Evolutionary conservation across 2,888 invertebrate genomes (phyloP).

Genomic region (Ochlodes sylvanus): DNA sequence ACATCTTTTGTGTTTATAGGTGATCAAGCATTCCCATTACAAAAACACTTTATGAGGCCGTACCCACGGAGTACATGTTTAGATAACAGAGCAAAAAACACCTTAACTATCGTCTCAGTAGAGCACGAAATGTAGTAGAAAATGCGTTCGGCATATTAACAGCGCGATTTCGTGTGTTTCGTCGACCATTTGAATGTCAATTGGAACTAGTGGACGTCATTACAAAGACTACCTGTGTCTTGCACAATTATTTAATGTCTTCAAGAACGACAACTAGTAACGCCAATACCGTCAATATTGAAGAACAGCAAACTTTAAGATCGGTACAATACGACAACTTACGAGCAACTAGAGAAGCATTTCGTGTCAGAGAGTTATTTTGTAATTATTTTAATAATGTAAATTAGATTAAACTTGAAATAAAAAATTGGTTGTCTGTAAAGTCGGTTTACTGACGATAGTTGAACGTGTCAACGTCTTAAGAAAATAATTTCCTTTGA

Average conservation of each 20-base stretch:
- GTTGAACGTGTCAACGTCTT: no score
- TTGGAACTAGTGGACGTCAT: conserved; percentile 38
- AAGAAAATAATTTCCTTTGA: no score
- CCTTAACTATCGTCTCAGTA: conserved; percentile 25
- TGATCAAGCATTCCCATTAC: conserved; percentile 34
- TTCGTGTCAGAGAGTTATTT: conserved; percentile 32
- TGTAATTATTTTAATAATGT: conserved; percentile 35
- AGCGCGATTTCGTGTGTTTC: conserved; percentile 40
- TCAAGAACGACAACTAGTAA: conserved; percentile 43
- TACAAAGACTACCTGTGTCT: conserved; percentile 39
- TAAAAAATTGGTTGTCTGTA: no score
- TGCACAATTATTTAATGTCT: conserved; percentile 40
- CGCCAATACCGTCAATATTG: conserved; percentile 45
- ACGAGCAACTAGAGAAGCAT: conserved; percentile 35
- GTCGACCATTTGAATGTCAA: conserved; percentile 39
- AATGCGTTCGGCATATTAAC: conserved; percentile 38
- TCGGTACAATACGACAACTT: conserved; percentile 44
- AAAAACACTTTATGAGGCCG: conserved; percentile 34
- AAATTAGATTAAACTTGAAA: conserved; percentile 26
- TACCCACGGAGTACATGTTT: conserved; percentile 13
- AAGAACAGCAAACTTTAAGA: conserved; percentile 43
- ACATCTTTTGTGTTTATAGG: conserved; percentile 22
- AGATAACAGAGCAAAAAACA: conserved; percentile 26
- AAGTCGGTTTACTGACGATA: no score
- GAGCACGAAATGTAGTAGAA: conserved; percentile 28